These are phyloP conservation scores for Xyliphius kryptos DNA, from an alignment of 2,113 vertebrate species.

Conservation along the genomic window DNA sequence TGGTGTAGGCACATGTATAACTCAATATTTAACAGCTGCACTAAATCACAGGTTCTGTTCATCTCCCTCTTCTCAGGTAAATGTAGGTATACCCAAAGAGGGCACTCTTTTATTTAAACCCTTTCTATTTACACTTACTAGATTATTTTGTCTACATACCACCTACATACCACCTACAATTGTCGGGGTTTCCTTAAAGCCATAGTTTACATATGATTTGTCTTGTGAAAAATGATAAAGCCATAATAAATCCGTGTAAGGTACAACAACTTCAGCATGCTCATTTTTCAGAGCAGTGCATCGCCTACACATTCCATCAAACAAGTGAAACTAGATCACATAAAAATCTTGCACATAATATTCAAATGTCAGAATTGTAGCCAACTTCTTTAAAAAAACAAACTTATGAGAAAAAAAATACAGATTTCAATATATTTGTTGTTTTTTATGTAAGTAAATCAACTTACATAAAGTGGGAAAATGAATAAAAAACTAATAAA, in stretches of 20 bases:
- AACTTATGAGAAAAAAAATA: too few species aligned
- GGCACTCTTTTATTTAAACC: background rate
- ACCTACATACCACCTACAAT: background rate
- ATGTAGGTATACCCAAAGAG: background rate
- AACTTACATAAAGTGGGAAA: too few species aligned
- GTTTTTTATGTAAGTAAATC: too few species aligned
- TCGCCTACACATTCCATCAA: background rate
- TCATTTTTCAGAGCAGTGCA: conserved; percentile 3
- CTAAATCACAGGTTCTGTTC: background rate
- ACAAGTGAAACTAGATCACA: too few species aligned
- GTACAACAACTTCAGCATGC: conserved; percentile 10
- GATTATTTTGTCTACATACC: background rate
- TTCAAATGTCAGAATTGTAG: too few species aligned
- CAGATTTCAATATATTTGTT: too few species aligned
- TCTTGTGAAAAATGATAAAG: conserved; percentile 24
- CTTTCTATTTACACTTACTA: background rate
- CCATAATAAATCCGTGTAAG: conserved; percentile 34
- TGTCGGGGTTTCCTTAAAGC: conserved; percentile 11
- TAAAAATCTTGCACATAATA: too few species aligned
- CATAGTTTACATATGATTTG: conserved; percentile 19
- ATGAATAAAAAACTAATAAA: too few species aligned
- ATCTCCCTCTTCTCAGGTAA: background rate
- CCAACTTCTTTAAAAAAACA: too few species aligned
- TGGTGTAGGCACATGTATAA: background rate
- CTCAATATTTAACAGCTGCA: background rate